phyloP scores from a whole-genome alignment of 2,888 invertebrate genomes.

The Coenonympha glycerion region DNA sequence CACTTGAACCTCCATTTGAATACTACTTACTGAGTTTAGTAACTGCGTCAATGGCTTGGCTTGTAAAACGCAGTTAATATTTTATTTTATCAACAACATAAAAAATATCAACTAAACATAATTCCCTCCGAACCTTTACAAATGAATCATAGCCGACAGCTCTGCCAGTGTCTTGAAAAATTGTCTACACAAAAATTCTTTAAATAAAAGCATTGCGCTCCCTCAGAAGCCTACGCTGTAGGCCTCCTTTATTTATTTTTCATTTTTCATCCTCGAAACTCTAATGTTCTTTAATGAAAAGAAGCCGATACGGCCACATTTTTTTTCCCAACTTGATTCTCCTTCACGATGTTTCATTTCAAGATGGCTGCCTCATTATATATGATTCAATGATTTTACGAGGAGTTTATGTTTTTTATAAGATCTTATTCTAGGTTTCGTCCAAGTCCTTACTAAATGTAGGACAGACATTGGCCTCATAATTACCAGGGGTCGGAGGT shows the following conservation, averaged over 20 bases:
- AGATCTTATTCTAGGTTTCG: not conserved
- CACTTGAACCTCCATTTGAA: too few species aligned
- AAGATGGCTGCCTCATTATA: constrained; percentile 48
- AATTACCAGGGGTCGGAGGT: too few species aligned
- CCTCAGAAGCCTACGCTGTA: constrained; percentile 44
- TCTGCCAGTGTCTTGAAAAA: constrained; percentile 11
- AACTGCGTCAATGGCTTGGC: too few species aligned
- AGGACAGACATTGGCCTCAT: too few species aligned
- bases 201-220: constrained; percentile 31
- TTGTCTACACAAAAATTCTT: constrained; percentile 17
- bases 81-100: too few species aligned
- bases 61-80: too few species aligned
- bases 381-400: constrained; percentile 35
- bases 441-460: too few species aligned
- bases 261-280: constrained; percentile 60
- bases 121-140: constrained; percentile 2
- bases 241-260: constrained; percentile 54
- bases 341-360: constrained; percentile 45
- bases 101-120: not conserved
- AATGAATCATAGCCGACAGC: constrained; percentile 11
- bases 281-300: constrained; percentile 71
- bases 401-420: not conserved
- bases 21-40: too few species aligned
- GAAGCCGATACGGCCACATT: constrained; percentile 52
- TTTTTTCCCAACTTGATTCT: constrained; percentile 33